phyloP scores from a whole-genome alignment of 2,888 invertebrate genomes.

The Chymomyza caudatula region DNA sequence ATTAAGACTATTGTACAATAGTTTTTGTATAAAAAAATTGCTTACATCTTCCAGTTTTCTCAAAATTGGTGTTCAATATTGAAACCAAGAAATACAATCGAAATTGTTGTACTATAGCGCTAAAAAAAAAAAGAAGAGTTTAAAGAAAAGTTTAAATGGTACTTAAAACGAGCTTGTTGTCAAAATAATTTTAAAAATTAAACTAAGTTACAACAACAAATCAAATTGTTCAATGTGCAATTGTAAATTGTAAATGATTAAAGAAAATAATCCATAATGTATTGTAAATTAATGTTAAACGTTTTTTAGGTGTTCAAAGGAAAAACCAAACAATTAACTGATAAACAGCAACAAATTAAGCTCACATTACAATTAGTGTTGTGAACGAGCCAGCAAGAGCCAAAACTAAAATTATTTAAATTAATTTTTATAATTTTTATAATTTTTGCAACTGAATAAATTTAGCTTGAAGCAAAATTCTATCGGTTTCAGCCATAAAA shows the following conservation, averaged over 20 bases:
- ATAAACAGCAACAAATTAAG: conserved; percentile 33
- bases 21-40: not conserved
- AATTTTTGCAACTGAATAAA: conserved; percentile 35
- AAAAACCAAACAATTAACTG: conserved; percentile 19
- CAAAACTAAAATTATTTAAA: not conserved
- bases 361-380: conserved; percentile 6
- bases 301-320: conserved; percentile 56
- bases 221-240: conserved; percentile 18
- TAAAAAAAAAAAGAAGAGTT: conserved; percentile 17
- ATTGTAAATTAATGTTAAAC: conserved; percentile 17
- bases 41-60: not conserved
- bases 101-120: not conserved
- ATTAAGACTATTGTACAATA: not conserved
- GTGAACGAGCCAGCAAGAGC: not conserved
- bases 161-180: conserved; percentile 73
- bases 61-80: not conserved
- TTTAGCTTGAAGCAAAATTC: conserved; percentile 65
- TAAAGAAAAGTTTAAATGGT: conserved; percentile 36
- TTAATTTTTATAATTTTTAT: not conserved
- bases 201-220: conserved; percentile 36
- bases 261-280: not conserved
- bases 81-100: not conserved
- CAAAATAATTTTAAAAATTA: conserved; percentile 62
- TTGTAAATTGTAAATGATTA: conserved; percentile 7
- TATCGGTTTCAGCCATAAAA: conserved; percentile 65